Percentiles rank a stretch among this genome's conserved stretches.
Evolutionary conservation across 2,888 invertebrate genomes (phyloP).

Genomic region (Oegoconia quadripuncta): DNA sequence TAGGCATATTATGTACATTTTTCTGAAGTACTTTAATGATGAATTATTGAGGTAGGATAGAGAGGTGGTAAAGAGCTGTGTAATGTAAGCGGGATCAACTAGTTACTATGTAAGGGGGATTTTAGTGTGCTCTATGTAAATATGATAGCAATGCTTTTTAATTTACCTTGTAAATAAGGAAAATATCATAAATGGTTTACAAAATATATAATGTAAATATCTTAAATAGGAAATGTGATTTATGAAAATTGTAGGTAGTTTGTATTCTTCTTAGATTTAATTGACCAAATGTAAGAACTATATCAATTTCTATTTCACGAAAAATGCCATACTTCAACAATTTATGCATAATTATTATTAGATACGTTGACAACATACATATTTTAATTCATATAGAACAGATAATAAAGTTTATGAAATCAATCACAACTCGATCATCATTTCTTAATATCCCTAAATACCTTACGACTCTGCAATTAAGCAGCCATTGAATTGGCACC

Average conservation of each 20-base stretch:
- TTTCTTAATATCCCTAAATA: too few species aligned
- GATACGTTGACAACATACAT: slow-evolving; percentile 29
- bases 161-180: slow-evolving; percentile 10
- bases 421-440: too few species aligned
- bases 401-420: slow-evolving; percentile 25
- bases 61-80: slow-evolving; percentile 57
- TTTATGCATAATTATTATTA: slow-evolving; percentile 27
- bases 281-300: slow-evolving; percentile 26
- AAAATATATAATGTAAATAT: slow-evolving; percentile 16
- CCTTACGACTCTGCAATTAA: too few species aligned
- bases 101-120: slow-evolving; percentile 61
- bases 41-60: slow-evolving; percentile 21
- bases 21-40: slow-evolving; percentile 20
- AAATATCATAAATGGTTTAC: slow-evolving; percentile 16
- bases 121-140: slow-evolving; percentile 46
- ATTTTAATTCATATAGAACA: slow-evolving; percentile 32
- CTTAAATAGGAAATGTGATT: too few species aligned
- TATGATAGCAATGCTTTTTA: slow-evolving; percentile 28
- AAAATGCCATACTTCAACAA: slow-evolving; percentile 25
- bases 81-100: slow-evolving; percentile 75
- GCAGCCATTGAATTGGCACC: too few species aligned
- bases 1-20: slow-evolving; percentile 24
- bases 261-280: too few species aligned
- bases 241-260: background rate
- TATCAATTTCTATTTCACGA: slow-evolving; percentile 25